These are phyloP conservation scores for Zonotrichia leucophrys DNA, from an alignment of 2,113 vertebrate genomes.

Conservation along the genomic window DNA sequence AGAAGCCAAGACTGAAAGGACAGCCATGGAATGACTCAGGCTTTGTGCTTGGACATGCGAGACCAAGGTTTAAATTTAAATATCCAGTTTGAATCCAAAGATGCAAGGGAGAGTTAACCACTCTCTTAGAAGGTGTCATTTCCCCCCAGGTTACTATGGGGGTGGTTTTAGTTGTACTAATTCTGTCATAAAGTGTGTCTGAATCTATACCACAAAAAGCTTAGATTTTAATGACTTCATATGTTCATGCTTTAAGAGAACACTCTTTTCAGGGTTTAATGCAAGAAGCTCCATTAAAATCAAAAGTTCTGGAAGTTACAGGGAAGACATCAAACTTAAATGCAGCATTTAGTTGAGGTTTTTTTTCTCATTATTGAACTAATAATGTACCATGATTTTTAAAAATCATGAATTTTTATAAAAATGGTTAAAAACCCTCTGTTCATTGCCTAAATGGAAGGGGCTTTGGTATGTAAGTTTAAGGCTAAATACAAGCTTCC, in stretches of 20 bases:
- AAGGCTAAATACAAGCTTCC: background rate
- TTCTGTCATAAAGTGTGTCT: background rate
- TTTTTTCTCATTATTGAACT: background rate
- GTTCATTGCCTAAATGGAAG: background rate
- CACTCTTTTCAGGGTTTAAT: background rate
- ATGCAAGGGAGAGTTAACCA: background rate
- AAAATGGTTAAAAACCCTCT: accelerated
- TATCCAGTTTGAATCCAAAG: background rate
- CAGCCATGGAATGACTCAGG: background rate
- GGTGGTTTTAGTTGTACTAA: background rate
- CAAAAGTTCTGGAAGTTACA: background rate
- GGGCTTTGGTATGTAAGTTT: background rate
- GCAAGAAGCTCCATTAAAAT: background rate
- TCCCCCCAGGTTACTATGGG: background rate
- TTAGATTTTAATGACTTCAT: background rate
- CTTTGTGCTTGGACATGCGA: accelerated
- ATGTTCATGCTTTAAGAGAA: background rate
- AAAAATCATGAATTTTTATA: background rate
- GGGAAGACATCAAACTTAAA: background rate
- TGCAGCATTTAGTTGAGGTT: background rate
- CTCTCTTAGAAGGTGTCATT: background rate
- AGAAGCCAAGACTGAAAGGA: background rate
- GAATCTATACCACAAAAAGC: background rate
- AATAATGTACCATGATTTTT: background rate
- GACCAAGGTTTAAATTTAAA: background rate